These are phyloP conservation scores for Egretta garzetta DNA, from an alignment of 2,113 vertebrate species.

Conservation along the genomic window DNA sequence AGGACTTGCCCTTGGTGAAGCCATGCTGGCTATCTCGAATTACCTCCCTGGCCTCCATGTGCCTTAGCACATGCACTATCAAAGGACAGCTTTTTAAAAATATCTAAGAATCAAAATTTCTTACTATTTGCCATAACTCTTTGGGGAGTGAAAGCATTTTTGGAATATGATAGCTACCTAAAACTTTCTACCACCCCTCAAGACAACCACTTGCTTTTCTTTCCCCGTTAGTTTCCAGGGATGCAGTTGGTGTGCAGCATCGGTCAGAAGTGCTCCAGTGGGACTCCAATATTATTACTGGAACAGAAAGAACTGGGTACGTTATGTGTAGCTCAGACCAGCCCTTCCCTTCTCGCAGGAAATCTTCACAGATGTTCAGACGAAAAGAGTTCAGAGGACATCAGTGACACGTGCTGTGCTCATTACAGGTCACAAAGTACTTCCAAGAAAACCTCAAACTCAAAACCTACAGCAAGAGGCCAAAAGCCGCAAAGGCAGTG, in stretches of 20 bases:
- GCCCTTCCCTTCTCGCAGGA: background rate
- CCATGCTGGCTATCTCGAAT: no score
- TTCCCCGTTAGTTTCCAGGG: background rate
- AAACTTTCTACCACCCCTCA: background rate
- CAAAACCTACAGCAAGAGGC: background rate
- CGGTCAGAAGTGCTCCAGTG: background rate
- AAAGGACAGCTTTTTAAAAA: background rate
- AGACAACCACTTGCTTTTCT: background rate
- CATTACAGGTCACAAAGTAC: background rate
- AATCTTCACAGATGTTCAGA: background rate
- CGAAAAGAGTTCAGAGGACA: background rate
- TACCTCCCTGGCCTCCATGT: no score
- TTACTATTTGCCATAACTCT: background rate
- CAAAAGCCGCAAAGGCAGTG: accelerated
- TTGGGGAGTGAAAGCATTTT: background rate
- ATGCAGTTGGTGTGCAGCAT: background rate
- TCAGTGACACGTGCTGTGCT: accelerated
- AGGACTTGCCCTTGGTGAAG: no score
- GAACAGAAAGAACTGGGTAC: background rate
- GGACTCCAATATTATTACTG: accelerated
- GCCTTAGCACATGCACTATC: no score
- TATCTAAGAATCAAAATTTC: accelerated
- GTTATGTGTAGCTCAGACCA: accelerated
- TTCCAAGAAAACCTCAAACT: background rate
- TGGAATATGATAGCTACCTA: accelerated